Conservation (phyloP, 2,797 vertebrate genomes). For the Chaetodon trifasciatus region DNA sequence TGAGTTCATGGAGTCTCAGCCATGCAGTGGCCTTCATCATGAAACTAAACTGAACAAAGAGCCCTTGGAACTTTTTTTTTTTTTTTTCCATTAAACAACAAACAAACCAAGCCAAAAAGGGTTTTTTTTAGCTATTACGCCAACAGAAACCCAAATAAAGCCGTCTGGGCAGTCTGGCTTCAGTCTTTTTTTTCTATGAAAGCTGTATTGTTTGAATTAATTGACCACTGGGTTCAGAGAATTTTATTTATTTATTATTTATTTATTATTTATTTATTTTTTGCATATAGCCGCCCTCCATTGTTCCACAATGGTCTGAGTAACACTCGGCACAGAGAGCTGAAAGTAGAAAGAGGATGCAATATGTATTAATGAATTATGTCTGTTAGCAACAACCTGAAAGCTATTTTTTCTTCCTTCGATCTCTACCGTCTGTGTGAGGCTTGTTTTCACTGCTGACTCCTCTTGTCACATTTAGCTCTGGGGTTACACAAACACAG, state of each 20-base stretch:
- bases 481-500: conserved; percentile 60
- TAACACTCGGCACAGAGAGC: conserved; percentile 6
- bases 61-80: not conserved
- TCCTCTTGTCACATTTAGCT: conserved; percentile 54
- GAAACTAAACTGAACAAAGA: conserved; percentile 36
- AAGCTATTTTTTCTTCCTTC: conserved; percentile 46
- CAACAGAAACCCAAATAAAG: conserved; percentile 26
- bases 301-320: conserved; percentile 3
- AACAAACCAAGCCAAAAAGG: conserved; percentile 42
- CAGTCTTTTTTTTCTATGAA: conserved; percentile 18
- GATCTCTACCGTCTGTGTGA: conserved; percentile 49
- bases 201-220: conserved; percentile 48
- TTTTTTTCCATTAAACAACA: conserved; percentile 28
- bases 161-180: not conserved
- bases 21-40: not conserved
- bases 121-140: conserved; percentile 32
- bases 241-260: too few relatives aligned
- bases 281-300: not conserved
- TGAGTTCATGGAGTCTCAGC: not conserved
- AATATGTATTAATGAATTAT: conserved; percentile 56
- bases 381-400: conserved; percentile 55
- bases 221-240: conserved; percentile 27
- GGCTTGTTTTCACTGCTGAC: conserved; percentile 57
- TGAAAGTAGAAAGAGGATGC: conserved; percentile 4
- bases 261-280: not conserved